Evolutionary conservation across 2,888 invertebrate genomes (phyloP).

Genomic region (Drosophila kokeensis): DNA sequence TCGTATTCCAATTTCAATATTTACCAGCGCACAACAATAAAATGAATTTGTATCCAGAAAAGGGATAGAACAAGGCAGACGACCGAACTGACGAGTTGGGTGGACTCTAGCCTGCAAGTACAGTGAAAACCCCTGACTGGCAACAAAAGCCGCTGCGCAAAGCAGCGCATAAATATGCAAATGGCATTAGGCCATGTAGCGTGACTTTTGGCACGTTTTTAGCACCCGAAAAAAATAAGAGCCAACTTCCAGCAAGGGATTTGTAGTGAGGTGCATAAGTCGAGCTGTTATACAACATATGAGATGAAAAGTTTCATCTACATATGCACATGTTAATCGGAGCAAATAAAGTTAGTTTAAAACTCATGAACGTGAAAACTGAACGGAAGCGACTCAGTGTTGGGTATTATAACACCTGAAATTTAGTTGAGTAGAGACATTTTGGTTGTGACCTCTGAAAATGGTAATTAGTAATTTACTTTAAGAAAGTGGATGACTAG

Average conservation of each 20-base stretch:
- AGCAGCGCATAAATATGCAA: slow-evolving; percentile 69
- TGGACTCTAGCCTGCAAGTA: neutral
- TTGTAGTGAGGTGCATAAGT: slow-evolving; percentile 15
- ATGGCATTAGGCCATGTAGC: slow-evolving; percentile 73
- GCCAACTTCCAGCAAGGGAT: slow-evolving; percentile 15
- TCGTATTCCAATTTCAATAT: slow-evolving; percentile 80
- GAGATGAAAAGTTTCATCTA: slow-evolving; percentile 22
- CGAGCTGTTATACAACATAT: slow-evolving; percentile 20
- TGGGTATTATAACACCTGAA: neutral
- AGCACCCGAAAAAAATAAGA: slow-evolving; percentile 7
- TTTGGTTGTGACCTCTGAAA: too few relatives aligned
- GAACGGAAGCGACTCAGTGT: neutral
- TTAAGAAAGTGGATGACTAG: neutral
- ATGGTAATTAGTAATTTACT: neutral
- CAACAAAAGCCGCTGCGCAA: slow-evolving; percentile 28
- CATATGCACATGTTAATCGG: slow-evolving; percentile 50
- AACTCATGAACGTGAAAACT: neutral
- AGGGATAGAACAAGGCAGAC: slow-evolving; percentile 36
- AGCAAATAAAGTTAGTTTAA: slow-evolving; percentile 34
- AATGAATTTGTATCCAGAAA: slow-evolving; percentile 57
- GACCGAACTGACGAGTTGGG: neutral
- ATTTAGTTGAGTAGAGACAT: neutral
- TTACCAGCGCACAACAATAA: slow-evolving; percentile 74
- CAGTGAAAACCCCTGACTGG: slow-evolving; percentile 9
- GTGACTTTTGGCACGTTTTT: slow-evolving; percentile 74